These are phyloP conservation scores for Palaemon carinicauda DNA, from an alignment of 1,140 invertebrate species.

Conservation along the genomic window DNA sequence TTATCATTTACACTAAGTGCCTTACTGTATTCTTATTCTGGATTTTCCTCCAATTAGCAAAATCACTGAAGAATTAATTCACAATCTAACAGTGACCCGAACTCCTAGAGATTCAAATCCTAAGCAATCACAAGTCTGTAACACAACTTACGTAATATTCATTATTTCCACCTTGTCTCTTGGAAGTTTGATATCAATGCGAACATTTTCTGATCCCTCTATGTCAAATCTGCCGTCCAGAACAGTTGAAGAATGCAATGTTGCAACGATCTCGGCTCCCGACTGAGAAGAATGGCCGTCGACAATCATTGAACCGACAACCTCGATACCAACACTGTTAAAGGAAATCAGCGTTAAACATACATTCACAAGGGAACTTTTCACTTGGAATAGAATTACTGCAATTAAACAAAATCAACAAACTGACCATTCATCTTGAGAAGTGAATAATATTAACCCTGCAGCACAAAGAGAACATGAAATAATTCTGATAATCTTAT, in stretches of 20 bases:
- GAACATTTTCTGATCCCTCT: constrained; percentile 73
- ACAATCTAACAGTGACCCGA: neutral
- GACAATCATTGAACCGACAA: constrained; percentile 83
- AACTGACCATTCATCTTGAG: no score
- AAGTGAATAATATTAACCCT: no score
- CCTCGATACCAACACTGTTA: constrained; percentile 79
- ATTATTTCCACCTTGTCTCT: constrained; percentile 86
- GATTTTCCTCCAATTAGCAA: neutral
- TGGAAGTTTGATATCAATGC: constrained; percentile 80
- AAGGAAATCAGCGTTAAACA: neutral
- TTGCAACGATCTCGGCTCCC: constrained; percentile 82
- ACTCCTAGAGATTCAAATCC: neutral
- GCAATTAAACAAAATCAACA: no score
- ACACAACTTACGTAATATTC: constrained; percentile 63
- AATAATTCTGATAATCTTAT: no score
- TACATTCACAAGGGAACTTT: neutral
- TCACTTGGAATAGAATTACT: no score
- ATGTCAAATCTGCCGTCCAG: constrained; percentile 78
- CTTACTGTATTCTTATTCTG: no score
- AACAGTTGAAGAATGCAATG: constrained; percentile 83
- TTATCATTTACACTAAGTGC: no score
- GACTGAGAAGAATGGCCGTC: constrained; percentile 79
- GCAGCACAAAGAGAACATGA: no score
- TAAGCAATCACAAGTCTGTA: no score
- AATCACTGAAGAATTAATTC: neutral